Percentiles rank a stretch among this genome's conserved stretches.
phyloP scores from a whole-genome alignment of 2,113 vertebrate genomes.

The Macaca mulatta region DNA sequence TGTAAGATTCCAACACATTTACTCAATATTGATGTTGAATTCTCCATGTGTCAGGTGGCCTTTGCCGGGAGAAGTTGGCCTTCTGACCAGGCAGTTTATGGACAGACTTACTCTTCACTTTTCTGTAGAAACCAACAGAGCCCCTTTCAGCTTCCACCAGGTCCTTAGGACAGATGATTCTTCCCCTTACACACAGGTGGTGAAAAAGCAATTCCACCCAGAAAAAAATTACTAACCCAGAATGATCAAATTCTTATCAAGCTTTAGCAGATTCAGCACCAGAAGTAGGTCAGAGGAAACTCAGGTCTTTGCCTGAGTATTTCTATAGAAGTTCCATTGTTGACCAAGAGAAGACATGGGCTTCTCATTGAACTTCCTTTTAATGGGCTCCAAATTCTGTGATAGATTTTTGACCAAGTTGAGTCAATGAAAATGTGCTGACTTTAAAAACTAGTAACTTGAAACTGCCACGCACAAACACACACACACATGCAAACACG shows the following conservation, averaged over 20 bases:
- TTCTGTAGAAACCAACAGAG: neutral
- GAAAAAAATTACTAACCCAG: neutral
- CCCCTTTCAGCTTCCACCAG: neutral
- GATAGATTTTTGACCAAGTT: neutral
- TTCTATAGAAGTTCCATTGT: neutral
- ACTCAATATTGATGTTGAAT: neutral
- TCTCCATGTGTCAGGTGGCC: fast-evolving
- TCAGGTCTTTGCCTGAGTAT: neutral
- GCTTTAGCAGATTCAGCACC: neutral
- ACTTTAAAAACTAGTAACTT: neutral
- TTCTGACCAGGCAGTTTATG: neutral
- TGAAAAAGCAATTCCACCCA: neutral
- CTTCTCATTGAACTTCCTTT: neutral
- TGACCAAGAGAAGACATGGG: neutral
- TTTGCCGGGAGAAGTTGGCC: neutral
- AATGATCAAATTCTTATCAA: neutral
- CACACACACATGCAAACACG: neutral
- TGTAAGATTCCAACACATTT: neutral
- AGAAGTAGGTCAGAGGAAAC: neutral
- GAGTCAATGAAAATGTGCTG: neutral
- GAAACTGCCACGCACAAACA: neutral
- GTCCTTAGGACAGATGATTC: neutral
- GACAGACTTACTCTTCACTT: neutral
- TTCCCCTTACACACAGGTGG: neutral
- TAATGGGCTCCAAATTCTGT: neutral